phyloP scores from a whole-genome alignment of 2,797 vertebrate species.

The Argyrosomus regius region DNA sequence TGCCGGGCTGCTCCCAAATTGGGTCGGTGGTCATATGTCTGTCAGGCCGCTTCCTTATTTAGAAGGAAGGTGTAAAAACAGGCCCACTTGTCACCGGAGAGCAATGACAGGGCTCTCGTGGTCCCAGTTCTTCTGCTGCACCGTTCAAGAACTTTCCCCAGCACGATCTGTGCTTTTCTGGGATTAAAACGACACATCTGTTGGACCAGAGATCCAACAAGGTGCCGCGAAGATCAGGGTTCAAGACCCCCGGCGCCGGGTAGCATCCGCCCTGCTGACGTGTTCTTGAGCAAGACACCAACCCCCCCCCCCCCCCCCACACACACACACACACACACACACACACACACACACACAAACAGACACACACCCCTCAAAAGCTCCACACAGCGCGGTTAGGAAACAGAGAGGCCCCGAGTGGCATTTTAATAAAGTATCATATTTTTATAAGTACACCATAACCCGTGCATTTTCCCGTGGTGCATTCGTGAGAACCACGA shows the following conservation, averaged over 20 bases:
- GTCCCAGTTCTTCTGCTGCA: slow-evolving; percentile 75
- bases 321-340: background rate
- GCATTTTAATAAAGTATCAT: slow-evolving; percentile 44
- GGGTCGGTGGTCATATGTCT: slow-evolving; percentile 86
- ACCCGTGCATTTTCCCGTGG: slow-evolving; percentile 27
- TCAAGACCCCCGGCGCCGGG: slow-evolving; percentile 26
- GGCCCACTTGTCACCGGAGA: slow-evolving; percentile 86
- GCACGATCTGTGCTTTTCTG: slow-evolving; percentile 10
- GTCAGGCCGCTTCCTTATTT: slow-evolving; percentile 91
- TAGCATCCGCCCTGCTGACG: slow-evolving; percentile 45
- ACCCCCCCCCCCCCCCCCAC: background rate
- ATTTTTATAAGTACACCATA: slow-evolving; percentile 21
- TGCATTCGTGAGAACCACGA: slow-evolving; percentile 49
- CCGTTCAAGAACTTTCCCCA: slow-evolving; percentile 60
- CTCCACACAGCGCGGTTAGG: background rate
- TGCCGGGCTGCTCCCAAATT: slow-evolving; percentile 86
- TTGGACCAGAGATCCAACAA: slow-evolving; percentile 8
- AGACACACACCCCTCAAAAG: background rate
- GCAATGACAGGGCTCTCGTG: slow-evolving; percentile 82
- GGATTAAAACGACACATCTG: slow-evolving; percentile 11
- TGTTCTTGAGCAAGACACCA: slow-evolving; percentile 61
- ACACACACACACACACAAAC: slow-evolving; percentile 10
- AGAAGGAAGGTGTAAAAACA: slow-evolving; percentile 91
- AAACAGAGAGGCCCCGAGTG: slow-evolving; percentile 9
- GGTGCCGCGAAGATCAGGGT: slow-evolving; percentile 41